Base-by-base conservation (phyloP, 2,797 vertebrate species). In the Alfaro cultratus region DNA sequence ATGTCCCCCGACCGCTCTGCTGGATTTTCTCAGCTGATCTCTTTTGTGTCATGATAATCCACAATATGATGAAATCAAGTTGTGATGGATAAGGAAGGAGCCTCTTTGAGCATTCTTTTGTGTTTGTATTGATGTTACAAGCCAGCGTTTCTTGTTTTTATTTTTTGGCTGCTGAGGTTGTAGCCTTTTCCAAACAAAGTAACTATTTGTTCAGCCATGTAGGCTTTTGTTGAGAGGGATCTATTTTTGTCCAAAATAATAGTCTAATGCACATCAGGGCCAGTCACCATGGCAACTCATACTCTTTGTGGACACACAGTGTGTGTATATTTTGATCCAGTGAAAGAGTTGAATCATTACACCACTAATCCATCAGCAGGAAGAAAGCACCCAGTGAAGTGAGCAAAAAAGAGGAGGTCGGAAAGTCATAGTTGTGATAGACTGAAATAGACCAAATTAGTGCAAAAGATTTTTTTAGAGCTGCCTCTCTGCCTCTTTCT, bases 371-470 rank as follows among this genome's bases (percentile, higher is more conserved):
- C 57, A 68, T 79, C 87, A 80, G 91, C 80, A 71, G 84, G 91
- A 83, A 83, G 82, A 88, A 92, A 92, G 87, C 85, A 82, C 78
- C 49, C 74, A 85, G 85, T 87, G 82, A 88, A 85, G 82, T 86
- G 87, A 85, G 87, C 72, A 86, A 85, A 78, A 73, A 57, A 80
- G 85, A 85, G 76, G 73, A 85, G 78, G 86, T 86, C 18, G 76
- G 87, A 87, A 88, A 92, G 87, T 79, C 81, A 88, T 78, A 92
- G 89, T 92, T 94, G 85, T 91, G 91, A 92, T 85, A 80, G 83
- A 84, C 91, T 94, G 84, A 93, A 95, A 96, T 95, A 93, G 94
- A 93, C 80, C 91, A 89, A 95, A 95, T 93, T 91, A 94, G 89
- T 89, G 86, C 92, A 85, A 90, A 89, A 81, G 74, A 85, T 87